These are phyloP conservation scores for Drosophila orena DNA, from an alignment of 1,140 invertebrate species.

Conservation along the genomic window DNA sequence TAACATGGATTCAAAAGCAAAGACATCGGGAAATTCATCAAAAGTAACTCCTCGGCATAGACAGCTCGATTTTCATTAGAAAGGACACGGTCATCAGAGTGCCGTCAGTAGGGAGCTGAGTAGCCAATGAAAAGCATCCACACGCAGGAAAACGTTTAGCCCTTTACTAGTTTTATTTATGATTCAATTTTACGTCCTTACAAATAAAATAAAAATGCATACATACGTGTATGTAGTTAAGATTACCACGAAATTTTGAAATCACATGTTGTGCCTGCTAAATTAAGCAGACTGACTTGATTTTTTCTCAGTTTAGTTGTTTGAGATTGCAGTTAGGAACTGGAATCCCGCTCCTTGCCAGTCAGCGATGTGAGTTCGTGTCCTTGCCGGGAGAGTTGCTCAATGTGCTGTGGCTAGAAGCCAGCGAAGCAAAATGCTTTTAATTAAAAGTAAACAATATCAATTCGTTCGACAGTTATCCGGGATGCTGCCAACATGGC, in stretches of 20 bases:
- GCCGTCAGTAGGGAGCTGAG: not conserved
- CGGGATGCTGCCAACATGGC: conserved; percentile 75
- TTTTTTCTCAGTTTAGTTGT: conserved; percentile 5
- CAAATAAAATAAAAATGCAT: too few relatives aligned
- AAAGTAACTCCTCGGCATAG: conserved; percentile 7
- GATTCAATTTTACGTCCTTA: too few relatives aligned
- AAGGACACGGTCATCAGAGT: conserved; percentile 27
- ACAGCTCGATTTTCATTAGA: conserved; percentile 63
- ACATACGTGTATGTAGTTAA: too few relatives aligned
- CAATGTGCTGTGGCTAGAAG: conserved; percentile 68
- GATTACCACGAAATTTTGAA: too few relatives aligned
- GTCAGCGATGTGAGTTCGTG: conserved; percentile 24
- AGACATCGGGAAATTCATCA: not conserved
- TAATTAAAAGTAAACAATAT: conserved; percentile 83
- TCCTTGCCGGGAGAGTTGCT: conserved; percentile 21
- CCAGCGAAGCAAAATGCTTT: conserved; percentile 83
- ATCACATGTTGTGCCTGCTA: too few relatives aligned
- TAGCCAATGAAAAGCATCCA: not conserved
- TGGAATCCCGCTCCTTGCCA: conserved; percentile 18
- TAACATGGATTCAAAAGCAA: not conserved
- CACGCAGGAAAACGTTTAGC: not conserved
- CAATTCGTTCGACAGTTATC: conserved; percentile 82
- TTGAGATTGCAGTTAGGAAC: conserved; percentile 11
- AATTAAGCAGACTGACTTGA: too few relatives aligned
- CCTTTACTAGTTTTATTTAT: too few relatives aligned